Evolutionary conservation across 2,888 invertebrate species (phyloP).

Genomic region (Lithodes maja): DNA sequence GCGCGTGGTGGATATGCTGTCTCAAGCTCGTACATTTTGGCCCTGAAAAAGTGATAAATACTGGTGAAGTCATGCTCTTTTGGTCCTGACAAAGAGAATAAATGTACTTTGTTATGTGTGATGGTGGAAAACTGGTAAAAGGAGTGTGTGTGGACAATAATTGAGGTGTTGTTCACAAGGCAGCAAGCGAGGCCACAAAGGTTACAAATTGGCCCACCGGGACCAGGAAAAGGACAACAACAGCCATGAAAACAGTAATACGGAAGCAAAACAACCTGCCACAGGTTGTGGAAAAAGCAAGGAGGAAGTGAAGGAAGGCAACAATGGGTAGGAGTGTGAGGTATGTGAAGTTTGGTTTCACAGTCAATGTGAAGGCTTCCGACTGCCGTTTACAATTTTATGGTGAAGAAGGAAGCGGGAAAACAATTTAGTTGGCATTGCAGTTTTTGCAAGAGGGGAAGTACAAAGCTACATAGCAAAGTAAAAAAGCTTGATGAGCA

Average conservation of each 20-base stretch:
- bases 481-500: conserved; percentile 29
- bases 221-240: conserved; percentile 8
- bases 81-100: no score
- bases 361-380: not conserved
- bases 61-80: no score
- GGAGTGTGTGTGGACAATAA: no score
- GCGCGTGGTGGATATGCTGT: no score
- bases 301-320: conserved; percentile 5
- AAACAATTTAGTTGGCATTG: conserved; percentile 38
- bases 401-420: conserved; percentile 23
- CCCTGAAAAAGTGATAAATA: no score
- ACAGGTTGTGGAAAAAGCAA: conserved; percentile 23
- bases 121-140: no score
- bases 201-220: not conserved
- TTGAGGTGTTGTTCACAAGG: no score
- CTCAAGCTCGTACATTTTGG: no score
- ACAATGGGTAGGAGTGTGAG: conserved; percentile 17
- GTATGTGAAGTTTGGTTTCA: conserved; percentile 25
- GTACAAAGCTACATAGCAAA: conserved; percentile 22
- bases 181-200: no score
- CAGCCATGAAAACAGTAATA: conserved; percentile 11
- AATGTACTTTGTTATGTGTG: no score
- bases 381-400: conserved; percentile 2
- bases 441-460: conserved; percentile 5
- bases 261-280: not conserved